Evolutionary conservation across 2,113 vertebrate genomes (phyloP), one percentile per base, ranked within the genome.

Genomic region (Guaruba guarouba): DNA sequence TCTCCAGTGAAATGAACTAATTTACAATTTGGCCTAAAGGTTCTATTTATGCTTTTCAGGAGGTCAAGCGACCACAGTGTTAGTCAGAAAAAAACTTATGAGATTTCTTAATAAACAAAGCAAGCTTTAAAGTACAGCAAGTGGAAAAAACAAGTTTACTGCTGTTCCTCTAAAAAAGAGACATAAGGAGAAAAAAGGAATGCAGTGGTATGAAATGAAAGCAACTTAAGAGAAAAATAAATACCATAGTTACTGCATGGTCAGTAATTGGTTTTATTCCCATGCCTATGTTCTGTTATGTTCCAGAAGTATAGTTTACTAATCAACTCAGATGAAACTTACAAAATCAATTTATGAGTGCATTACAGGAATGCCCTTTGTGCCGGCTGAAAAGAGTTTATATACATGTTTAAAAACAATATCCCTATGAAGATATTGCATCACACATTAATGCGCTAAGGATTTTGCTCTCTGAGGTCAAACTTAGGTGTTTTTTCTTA

Each of bases 21-120:
- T 96, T 97, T 92, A 92, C 13, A 17, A 93, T 97, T 96, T 96
- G 74, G 81, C 49, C 92, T 89, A 31, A 91, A 75, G 76, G 90
- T 76, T 97, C 97, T 95, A 88, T 82, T 97, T 88, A 77, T 7
- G 13, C 43, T 93, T 90, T 93, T 88, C 57, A 75, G 83, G 95
- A 98, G 94, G 61, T 92, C 82, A 93, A 69, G 61, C 66, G 77
- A 96, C 78, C 92, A 85, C 87, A 97, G 78, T 28, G 71, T 92
- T 97, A 94, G 37, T 68, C 88, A 94, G 68, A 88, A 84, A 96
- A 95, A 28, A 96, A 97, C 54, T 95, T 85, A 85, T 37, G 46
- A 71, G 33, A 9, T 90, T 98, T 96, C 77, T 96, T 49, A 94
- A 88, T 97, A 96, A 94, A 85, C 49, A 71, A 66, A 86, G 48